Base-by-base conservation (phyloP, 2,888 invertebrate species). In the Diloba caeruleocephala region DNA sequence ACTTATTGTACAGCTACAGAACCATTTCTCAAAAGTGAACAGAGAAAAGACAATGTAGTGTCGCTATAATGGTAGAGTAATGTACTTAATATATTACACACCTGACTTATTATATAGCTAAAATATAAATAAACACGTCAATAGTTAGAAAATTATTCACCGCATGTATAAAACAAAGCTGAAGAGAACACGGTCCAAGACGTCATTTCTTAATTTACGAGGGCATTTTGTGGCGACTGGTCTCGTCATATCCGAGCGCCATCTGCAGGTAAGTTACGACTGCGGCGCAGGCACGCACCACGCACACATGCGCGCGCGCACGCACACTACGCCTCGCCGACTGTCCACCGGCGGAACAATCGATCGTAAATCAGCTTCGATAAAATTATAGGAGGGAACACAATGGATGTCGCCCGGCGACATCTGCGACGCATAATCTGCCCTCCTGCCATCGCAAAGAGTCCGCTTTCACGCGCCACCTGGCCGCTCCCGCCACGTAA, bases 341-440 rank as follows among this genome's bases (percentile, higher is more conserved):
- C 90, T 92, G 91, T 92, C 92, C 91, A 82, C 87, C 84, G 87
- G 81, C 79, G 88, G 89, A 93, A 93, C 93, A 93, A 93, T 93
- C 92, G 93, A 92, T 92, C 93, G 90, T 93, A 93, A 93, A 93
- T 92, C 92, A 90, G 84, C 89, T 91, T 90, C 92, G 92, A 93
- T 93, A 93, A 92, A 93, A 92, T 93, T 93, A 92, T 93, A 93
- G 92, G 90, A 92, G 92, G 92, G 88, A 90, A 90, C 89, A 89
- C 92, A 93, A 93, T 92, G 90, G 88, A 87, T 88, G 80, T 83
- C 82, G 84, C 77, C 79, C 75, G 74, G 76, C 77, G 71, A 79
- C 88, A 87, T 86, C 87, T 85, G 87, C 90, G 79, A 73, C 71
- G 85, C 81, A 92, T 86, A 86, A 84, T 82, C 83, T 79, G 78